Evolutionary conservation across 2,888 invertebrate species (phyloP), one percentile per base, ranked within the genome.

Genomic region (Ormyrus pomaceus): DNA sequence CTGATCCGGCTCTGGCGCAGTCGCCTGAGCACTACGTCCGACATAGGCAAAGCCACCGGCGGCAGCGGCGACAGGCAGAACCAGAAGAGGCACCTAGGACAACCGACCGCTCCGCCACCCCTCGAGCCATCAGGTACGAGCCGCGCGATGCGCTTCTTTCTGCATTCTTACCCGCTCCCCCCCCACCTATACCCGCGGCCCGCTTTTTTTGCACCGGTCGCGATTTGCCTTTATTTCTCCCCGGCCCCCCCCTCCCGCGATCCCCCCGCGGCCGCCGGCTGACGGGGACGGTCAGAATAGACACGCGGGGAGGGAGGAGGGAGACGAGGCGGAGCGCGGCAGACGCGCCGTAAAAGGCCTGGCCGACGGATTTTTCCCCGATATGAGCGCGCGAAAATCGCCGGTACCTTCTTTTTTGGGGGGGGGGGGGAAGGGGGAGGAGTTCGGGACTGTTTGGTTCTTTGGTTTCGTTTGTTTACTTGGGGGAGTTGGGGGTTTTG

Each of bases 1-100:
- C 82, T 80, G 82, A 81, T 82, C 83, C 82, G 79, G 76, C 82
- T 83, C 83, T 84, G 84, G 86, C 87, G 88, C 89, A 89, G 89
- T 90, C 89, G 87, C 86, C 87, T 85, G 76, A 86, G 85, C 86
- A 78, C 34, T 2, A 1, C 77, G 9, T 59, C 34, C 51, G 70
- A 6, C 48, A 64, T 11, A 48, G 48, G 68, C 70, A 65, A 13
- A 74, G 53, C 77, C 56, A 62, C 61, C 50, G 19, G 53, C 2
- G 83, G 53, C 84, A 84, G 8, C 34, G 48, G 8, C 70, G 50
- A 11, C 48, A 11, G 11, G 19, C 72, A 73, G 46, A 19, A 9
- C 19, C 55, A 48, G 48, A 64, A 59, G 2, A 53, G 34, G 46
- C 50, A 55, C 48, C 70, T n/a, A n/a, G n/a, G 10, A 51, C 70